Evolutionary conservation across 1,140 invertebrate species (phyloP).

Genomic region (Metopolophium dirhodum): DNA sequence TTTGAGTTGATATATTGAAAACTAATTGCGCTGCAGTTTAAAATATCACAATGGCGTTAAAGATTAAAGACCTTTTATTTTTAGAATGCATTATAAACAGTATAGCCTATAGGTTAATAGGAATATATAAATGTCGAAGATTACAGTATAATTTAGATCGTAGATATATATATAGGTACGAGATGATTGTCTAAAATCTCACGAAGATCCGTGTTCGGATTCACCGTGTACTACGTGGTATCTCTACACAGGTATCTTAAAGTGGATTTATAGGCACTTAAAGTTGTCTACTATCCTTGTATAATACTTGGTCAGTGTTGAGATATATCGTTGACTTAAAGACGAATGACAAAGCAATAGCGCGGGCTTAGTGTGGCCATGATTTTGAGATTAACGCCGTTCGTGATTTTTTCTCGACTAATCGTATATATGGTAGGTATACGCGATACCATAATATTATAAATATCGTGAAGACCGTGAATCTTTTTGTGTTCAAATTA

Average conservation of each 20-base stretch:
- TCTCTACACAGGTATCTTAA: not conserved
- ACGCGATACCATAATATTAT: not conserved
- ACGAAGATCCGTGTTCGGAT: not conserved
- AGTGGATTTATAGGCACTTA: not conserved
- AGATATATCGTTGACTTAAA: not conserved
- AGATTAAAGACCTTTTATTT: too few relatives aligned
- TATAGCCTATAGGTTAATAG: too few relatives aligned
- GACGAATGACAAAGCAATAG: not conserved
- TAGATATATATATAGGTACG: not conserved
- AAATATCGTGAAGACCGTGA: not conserved
- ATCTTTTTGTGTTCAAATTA: not conserved
- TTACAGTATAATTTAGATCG: not conserved
- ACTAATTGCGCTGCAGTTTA: too few relatives aligned
- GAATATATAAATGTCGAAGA: too few relatives aligned
- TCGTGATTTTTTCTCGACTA: not conserved
- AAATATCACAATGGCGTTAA: too few relatives aligned
- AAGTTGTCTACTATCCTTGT: not conserved
- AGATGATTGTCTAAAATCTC: not conserved
- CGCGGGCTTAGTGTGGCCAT: not conserved
- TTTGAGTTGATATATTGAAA: too few relatives aligned
- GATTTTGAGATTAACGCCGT: not conserved
- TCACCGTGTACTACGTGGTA: not conserved
- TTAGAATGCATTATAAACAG: too few relatives aligned
- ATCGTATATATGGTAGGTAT: not conserved
- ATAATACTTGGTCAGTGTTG: not conserved